These are phyloP conservation scores for Platycnemis pennipes DNA, from an alignment of 2,888 invertebrate species.

Conservation along the genomic window DNA sequence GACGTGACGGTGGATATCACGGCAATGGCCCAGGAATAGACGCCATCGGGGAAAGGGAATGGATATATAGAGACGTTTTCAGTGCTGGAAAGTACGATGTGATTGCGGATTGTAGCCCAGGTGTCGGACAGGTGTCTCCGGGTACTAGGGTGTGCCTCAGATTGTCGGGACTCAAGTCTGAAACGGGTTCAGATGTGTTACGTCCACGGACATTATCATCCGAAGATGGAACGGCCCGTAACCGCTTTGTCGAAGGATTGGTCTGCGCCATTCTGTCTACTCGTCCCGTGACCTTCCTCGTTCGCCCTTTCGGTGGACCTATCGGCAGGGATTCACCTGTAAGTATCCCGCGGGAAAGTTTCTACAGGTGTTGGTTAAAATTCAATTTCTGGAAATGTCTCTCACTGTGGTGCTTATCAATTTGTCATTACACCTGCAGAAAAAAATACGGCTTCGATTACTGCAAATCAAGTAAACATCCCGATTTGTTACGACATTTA, in stretches of 20 bases:
- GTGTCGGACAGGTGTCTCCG: conserved; percentile 88
- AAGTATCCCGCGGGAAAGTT: conserved; percentile 20
- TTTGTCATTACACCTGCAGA: background rate
- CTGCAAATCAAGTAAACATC: no score
- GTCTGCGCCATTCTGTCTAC: conserved; percentile 78
- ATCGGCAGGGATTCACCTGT: conserved; percentile 51
- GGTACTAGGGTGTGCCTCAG: conserved; percentile 90
- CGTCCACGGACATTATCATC: conserved; percentile 39
- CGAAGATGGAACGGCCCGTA: conserved; percentile 27
- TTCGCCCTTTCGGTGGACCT: conserved; percentile 31
- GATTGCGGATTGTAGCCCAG: conserved; percentile 96
- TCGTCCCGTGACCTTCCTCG: conserved; percentile 55
- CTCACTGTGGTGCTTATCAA: background rate
- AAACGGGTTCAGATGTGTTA: conserved; percentile 20
- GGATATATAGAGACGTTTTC: conserved; percentile 84
- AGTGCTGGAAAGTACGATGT: conserved; percentile 91
- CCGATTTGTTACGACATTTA: no score
- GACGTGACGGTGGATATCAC: conserved; percentile 54
- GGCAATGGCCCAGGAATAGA: conserved; percentile 48
- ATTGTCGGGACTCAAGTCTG: conserved; percentile 78
- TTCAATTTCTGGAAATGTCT: no score
- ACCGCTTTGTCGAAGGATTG: conserved; percentile 87
- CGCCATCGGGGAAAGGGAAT: conserved; percentile 72
- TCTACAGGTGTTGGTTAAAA: no score
- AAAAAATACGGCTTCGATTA: background rate